These are phyloP conservation scores for Pararge aegeria DNA, from an alignment of 1,140 invertebrate genomes.

Conservation along the genomic window DNA sequence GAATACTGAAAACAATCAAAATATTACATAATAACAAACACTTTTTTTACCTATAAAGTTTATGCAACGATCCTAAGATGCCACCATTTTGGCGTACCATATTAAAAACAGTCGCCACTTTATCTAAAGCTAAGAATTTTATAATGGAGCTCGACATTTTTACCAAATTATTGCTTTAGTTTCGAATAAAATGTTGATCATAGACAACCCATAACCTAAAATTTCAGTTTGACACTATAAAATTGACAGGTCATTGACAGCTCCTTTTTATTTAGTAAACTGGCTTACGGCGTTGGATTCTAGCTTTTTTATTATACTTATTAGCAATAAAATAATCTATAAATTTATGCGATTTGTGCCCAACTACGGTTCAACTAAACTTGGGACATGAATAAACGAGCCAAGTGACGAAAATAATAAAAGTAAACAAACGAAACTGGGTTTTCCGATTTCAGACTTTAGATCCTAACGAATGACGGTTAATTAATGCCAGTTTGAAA, in stretches of 20 bases:
- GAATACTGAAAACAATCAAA: constrained; percentile 30
- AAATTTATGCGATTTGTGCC: too few relatives aligned
- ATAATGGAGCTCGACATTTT: constrained; percentile 47
- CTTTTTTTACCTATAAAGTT: constrained; percentile 86
- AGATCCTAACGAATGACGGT: too few relatives aligned
- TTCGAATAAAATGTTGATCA: constrained; percentile 12
- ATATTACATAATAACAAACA: constrained; percentile 65
- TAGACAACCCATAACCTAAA: neutral
- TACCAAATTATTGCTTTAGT: constrained; percentile 19
- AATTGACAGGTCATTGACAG: constrained; percentile 10
- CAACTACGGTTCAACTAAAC: too few relatives aligned
- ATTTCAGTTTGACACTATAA: constrained; percentile 11
- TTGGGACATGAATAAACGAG: too few relatives aligned
- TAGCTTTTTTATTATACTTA: too few relatives aligned
- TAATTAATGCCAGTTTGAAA: too few relatives aligned
- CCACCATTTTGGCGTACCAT: constrained; percentile 90
- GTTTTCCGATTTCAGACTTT: too few relatives aligned
- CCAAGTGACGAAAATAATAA: too few relatives aligned
- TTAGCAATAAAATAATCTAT: too few relatives aligned
- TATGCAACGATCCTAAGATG: constrained; percentile 83
- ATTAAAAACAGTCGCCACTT: constrained; percentile 83
- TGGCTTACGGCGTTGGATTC: too few relatives aligned
- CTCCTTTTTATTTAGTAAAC: too few relatives aligned
- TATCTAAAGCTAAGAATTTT: constrained; percentile 85
- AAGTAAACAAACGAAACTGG: too few relatives aligned